Evolutionary conservation across 2,888 invertebrate genomes (phyloP).

Genomic region (Acanthosepion esculentum): DNA sequence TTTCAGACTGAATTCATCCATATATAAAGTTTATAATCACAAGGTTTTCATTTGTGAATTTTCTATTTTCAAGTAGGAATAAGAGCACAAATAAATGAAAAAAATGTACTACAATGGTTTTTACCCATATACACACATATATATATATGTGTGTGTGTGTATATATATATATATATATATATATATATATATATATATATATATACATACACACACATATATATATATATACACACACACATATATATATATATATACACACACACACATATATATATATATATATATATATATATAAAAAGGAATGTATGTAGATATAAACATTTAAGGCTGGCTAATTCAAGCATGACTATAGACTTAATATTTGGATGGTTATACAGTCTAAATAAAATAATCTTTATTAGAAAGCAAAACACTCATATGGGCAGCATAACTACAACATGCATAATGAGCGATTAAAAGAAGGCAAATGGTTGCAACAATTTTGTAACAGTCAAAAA

Average conservation of each 20-base stretch:
- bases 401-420: too few species aligned
- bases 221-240: neutral
- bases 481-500: neutral
- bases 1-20: neutral
- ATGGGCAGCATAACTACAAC: neutral
- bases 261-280: too few species aligned
- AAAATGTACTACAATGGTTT: neutral
- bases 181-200: neutral
- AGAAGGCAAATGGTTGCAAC: neutral
- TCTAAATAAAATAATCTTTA: neutral
- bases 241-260: neutral
- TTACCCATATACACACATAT: neutral
- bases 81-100: neutral
- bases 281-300: neutral
- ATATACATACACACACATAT: too few species aligned
- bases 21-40: neutral
- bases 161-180: neutral
- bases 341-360: neutral
- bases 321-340: neutral
- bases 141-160: too few species aligned
- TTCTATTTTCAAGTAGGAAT: neutral
- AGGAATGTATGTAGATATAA: neutral
- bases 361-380: constrained; percentile 33
- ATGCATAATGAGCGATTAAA: neutral
- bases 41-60: neutral